Evolutionary conservation across 64 coral and sea anemone genomes (phyloP).

Genomic region (Montipora foliosa): DNA sequence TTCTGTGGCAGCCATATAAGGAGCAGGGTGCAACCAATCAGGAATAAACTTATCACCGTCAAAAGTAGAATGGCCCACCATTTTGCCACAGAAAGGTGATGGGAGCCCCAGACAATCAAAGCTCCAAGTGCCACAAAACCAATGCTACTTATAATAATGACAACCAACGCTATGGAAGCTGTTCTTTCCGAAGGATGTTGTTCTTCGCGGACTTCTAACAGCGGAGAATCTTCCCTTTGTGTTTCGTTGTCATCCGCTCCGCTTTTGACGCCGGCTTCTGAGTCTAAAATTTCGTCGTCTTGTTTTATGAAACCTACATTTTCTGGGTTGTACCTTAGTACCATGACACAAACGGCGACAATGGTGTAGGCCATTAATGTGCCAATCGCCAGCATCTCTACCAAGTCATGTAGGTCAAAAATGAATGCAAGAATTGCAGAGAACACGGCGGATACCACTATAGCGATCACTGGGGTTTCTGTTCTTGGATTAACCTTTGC

Average conservation of each 20-base stretch:
- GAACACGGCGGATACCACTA: conserved; percentile 23
- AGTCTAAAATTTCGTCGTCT: not conserved
- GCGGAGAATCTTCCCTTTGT: not conserved
- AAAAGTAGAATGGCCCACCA: conserved; percentile 28
- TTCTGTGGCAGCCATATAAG: conserved; percentile 26
- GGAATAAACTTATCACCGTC: not conserved
- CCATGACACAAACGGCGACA: conserved; percentile 16
- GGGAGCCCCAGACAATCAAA: not conserved
- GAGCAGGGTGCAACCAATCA: not conserved
- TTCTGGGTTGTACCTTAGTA: not conserved
- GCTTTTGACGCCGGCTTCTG: not conserved
- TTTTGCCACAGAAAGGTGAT: not conserved
- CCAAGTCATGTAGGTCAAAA: conserved; percentile 36
- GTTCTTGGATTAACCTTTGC: conserved; percentile 50
- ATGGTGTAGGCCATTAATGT: conserved; percentile 8
- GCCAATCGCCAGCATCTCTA: conserved; percentile 48
- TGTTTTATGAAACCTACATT: not conserved
- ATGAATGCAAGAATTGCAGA: conserved; percentile 38
- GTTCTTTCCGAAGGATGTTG: not conserved
- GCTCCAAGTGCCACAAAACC: not conserved
- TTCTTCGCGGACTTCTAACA: not conserved
- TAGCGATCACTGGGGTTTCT: conserved; percentile 46
- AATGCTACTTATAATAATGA: not conserved
- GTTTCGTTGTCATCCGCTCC: not conserved
- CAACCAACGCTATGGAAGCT: not conserved